Percentiles rank a stretch among this genome's conserved stretches.
Conservation (phyloP, 2,888 invertebrate species). For the Oscheius sp. region DNA sequence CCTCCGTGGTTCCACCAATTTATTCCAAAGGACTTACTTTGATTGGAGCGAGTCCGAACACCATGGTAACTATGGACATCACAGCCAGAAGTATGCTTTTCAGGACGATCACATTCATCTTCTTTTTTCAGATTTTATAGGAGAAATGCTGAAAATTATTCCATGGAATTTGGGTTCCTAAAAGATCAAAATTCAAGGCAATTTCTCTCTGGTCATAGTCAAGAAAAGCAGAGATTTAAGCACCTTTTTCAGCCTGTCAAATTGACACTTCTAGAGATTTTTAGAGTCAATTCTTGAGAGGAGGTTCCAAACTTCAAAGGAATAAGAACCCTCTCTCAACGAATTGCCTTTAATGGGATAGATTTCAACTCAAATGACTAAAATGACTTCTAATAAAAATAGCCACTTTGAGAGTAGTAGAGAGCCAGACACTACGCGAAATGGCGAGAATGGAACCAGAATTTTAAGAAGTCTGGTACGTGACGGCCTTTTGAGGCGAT, state of each 20-base stretch:
- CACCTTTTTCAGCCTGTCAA: too few relatives aligned
- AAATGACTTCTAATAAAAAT: too few relatives aligned
- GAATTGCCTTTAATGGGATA: too few relatives aligned
- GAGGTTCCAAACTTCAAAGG: neutral
- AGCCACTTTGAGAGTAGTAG: neutral
- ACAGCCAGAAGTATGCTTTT: conserved; percentile 55
- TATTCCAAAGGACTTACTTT: conserved; percentile 71
- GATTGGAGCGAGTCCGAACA: conserved; percentile 74
- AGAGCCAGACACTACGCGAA: neutral
- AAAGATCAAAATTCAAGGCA: neutral
- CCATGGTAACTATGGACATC: conserved; percentile 49
- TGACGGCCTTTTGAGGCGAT: conserved; percentile 1
- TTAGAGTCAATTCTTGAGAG: neutral
- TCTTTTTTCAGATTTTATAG: neutral
- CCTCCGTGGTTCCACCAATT: neutral
- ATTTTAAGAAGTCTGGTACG: conserved; percentile 1
- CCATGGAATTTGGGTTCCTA: neutral
- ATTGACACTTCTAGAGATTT: too few relatives aligned
- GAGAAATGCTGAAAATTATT: neutral
- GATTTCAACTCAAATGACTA: too few relatives aligned
- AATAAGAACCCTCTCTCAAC: neutral
- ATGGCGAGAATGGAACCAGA: neutral
- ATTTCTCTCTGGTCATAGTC: too few relatives aligned
- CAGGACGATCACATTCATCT: conserved; percentile 27
- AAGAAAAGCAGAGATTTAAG: too few relatives aligned